Base-by-base conservation (phyloP, 2,113 vertebrate genomes). In the Ginglymostoma cirratum region DNA sequence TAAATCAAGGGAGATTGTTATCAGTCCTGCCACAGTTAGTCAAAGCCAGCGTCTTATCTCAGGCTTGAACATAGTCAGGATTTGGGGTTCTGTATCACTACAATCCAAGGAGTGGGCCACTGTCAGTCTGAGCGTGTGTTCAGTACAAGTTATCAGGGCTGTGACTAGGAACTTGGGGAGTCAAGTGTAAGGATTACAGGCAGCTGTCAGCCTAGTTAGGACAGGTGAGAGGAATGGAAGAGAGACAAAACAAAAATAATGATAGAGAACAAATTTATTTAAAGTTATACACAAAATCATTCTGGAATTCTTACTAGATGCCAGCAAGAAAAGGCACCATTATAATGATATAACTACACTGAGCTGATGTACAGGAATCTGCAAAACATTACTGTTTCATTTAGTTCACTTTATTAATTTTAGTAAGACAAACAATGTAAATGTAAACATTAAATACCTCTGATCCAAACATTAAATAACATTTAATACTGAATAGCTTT, bases 391-490 rank as follows among this genome's bases (percentile, higher is more conserved):
- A 27, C 92, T 70, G 94, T 72, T 95, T 72, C 30, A 95, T 42
- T 24, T 45, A 72, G 87, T 90, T 27, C 45, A 27, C 69, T 48
- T 95, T 52, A 95, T 72, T 95, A 72, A 45, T 72, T 95, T 95
- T 30, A 95, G 30, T 70, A 19, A 42, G 69, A 72, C 69, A 95
- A 48, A 70, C 48, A 89, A 94, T 70, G n/a, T 27, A 69, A 94
- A 95, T 95, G 69, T 95, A 95, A 95, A 95, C 94, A 95, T 95
- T 72, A 52, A 70, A 95, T 48, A 52, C 94, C 38, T 72, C 67
- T 95, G 42, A 52, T 95, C 30, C 27, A 8, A 95, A 72, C 94
- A 52, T 48, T 95, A 67, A 93, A 93, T 93, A 92, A 45, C 66
- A 94, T 67, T 61, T 94, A 95, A 70, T 95, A 95, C 93, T 95